phyloP scores from a whole-genome alignment of 2,888 invertebrate species.

The Spodoptera picta region DNA sequence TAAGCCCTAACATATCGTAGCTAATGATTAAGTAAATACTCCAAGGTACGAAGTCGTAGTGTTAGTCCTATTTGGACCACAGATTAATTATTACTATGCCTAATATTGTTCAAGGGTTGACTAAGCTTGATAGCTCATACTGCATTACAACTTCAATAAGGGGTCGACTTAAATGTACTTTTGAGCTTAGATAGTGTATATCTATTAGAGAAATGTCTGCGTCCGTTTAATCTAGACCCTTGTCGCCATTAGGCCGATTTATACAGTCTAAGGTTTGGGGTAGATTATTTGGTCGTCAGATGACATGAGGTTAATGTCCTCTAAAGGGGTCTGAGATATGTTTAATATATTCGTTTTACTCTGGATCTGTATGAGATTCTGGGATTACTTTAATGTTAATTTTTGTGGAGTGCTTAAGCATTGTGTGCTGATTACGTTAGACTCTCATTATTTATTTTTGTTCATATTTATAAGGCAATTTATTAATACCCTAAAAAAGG shows the following conservation, averaged over 20 bases:
- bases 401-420: too few relatives aligned
- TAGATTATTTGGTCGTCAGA: slow-evolving; percentile 29
- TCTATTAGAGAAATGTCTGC: slow-evolving; percentile 40
- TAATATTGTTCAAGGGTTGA: slow-evolving; percentile 41
- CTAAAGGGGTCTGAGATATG: slow-evolving; percentile 1
- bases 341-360: not conserved
- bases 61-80: slow-evolving; percentile 14
- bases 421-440: too few relatives aligned
- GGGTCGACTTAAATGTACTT: slow-evolving; percentile 27
- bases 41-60: slow-evolving; percentile 33
- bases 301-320: slow-evolving; percentile 14
- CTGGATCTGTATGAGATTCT: too few relatives aligned
- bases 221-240: slow-evolving; percentile 34
- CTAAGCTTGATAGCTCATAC: slow-evolving; percentile 21
- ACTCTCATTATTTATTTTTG: too few relatives aligned
- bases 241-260: slow-evolving; percentile 39
- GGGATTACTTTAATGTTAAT: too few relatives aligned
- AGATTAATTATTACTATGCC: slow-evolving; percentile 45
- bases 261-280: slow-evolving; percentile 35
- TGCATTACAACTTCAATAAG: slow-evolving; percentile 21
- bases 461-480: too few relatives aligned
- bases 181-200: slow-evolving; percentile 26
- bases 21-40: slow-evolving; percentile 41
- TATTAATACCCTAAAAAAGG: too few relatives aligned
- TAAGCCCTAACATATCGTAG: slow-evolving; percentile 30